Evolutionary conservation across 2,888 invertebrate species (phyloP).

Genomic region (Taphrorychus bicolor): DNA sequence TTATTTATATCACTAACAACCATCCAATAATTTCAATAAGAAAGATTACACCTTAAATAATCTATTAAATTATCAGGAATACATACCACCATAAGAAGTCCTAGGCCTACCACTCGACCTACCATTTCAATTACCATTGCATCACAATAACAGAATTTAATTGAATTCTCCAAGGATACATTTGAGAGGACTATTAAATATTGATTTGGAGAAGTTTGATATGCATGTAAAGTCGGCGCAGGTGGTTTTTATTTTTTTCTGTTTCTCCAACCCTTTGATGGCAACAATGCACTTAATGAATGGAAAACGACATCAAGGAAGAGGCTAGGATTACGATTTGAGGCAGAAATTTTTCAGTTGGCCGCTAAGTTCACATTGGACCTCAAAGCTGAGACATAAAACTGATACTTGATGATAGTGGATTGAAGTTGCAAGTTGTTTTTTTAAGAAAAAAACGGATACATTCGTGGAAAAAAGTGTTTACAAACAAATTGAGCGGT

Average conservation of each 20-base stretch:
- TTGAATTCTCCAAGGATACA: no score
- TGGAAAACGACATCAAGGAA: not conserved
- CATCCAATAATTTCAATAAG: no score
- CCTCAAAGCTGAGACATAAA: not conserved
- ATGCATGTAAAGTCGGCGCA: not conserved
- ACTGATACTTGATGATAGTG: not conserved
- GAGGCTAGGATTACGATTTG: not conserved
- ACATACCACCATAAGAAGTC: no score
- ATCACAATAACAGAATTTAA: no score
- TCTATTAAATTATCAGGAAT: no score
- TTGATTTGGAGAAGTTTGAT: not conserved
- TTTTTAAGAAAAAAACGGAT: not conserved
- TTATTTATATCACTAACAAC: no score
- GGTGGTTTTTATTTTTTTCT: constrained; percentile 6
- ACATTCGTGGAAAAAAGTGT: constrained; percentile 32
- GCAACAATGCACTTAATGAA: not conserved
- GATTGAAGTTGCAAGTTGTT: not conserved
- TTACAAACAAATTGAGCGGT: constrained; percentile 40
- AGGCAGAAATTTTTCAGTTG: not conserved
- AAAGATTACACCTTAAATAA: no score
- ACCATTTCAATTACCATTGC: no score
- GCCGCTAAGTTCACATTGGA: not conserved
- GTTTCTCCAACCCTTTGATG: not conserved
- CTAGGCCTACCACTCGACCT: no score
- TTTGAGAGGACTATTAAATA: not conserved